Conservation (phyloP, 2,797 vertebrate genomes). For the Bucorvus abyssinicus region DNA sequence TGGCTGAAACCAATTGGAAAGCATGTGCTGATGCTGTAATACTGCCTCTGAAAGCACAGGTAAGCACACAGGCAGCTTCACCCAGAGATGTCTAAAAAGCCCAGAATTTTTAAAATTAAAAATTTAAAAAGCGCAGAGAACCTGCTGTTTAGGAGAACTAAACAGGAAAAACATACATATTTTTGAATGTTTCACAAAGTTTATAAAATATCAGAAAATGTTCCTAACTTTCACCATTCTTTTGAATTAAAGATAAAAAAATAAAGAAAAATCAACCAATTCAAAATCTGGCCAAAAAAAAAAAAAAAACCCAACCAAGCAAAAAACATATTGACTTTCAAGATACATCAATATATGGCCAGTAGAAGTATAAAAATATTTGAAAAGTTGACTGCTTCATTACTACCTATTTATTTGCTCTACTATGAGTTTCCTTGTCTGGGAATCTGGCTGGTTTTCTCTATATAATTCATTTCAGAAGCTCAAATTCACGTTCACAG, state of each 20-base stretch:
- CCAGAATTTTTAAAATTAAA: neutral
- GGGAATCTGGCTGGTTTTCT: neutral
- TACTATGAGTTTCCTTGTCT: neutral
- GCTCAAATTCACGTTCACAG: no score
- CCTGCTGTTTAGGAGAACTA: neutral
- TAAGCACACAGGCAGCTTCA: neutral
- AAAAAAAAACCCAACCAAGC: no score
- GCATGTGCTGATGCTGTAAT: conserved; percentile 59
- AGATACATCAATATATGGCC: neutral
- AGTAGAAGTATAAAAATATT: neutral
- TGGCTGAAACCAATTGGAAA: conserved; percentile 69
- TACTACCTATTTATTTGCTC: neutral
- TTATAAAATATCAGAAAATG: neutral
- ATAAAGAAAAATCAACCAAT: neutral
- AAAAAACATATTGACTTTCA: neutral
- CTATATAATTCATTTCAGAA: neutral
- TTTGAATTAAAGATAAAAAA: neutral
- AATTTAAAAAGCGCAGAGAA: neutral
- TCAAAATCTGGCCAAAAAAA: neutral
- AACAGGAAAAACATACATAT: neutral
- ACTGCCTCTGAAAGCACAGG: conserved; percentile 62
- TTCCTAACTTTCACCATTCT: neutral
- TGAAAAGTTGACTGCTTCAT: neutral
- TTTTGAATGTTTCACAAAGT: neutral
- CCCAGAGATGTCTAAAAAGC: neutral